Base-by-base conservation (phyloP, 2,113 vertebrate species). In the Alligator sinensis region DNA sequence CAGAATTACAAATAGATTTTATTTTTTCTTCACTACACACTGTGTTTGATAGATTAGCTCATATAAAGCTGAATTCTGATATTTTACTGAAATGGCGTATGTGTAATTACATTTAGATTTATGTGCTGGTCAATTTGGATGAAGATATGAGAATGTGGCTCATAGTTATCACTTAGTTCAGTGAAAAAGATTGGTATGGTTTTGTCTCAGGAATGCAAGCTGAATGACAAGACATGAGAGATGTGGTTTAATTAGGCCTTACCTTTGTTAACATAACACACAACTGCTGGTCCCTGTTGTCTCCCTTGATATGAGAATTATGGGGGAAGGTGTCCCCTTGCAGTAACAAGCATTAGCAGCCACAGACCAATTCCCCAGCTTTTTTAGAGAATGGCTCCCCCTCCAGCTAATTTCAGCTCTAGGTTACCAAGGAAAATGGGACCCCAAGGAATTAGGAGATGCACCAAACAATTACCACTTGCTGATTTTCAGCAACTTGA, bases 241-340 rank as follows among this genome's bases (percentile, higher is more conserved):
- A 84, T 30, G 4, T 75, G 85, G 92, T 95, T 84, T 96, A 92
- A 95, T 97, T 94, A 95, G 91, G 75, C 80, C 87, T 84, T 78
- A 88, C 89, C 75, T 94, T 90, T 94, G 68, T 82, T 84, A 64
- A 92, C 66, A 62, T 96, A 90, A 91, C 92, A 89, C 47, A 34
- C 34, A 34, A 34, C 34, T 34, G 34, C 47, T 47, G 9, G 47
- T 47, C 47, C 47, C 47, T 47, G 47, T 47, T 47, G 47, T 47
- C 47, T 47, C 47, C 93, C 84, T 89, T 88, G 82, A 77, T 91
- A 64, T 77, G 80, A 47, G 47, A 94, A 93, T 96, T 58, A 61
- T 94, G 58, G 79, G 74, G 77, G 82, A n/a, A 85, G 2, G 78
- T 2, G 1, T 74, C 89, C 92, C 76, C 30, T 84, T 78, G 77